Base-by-base conservation (phyloP, 2,797 vertebrate genomes). In the Morelia viridis region DNA sequence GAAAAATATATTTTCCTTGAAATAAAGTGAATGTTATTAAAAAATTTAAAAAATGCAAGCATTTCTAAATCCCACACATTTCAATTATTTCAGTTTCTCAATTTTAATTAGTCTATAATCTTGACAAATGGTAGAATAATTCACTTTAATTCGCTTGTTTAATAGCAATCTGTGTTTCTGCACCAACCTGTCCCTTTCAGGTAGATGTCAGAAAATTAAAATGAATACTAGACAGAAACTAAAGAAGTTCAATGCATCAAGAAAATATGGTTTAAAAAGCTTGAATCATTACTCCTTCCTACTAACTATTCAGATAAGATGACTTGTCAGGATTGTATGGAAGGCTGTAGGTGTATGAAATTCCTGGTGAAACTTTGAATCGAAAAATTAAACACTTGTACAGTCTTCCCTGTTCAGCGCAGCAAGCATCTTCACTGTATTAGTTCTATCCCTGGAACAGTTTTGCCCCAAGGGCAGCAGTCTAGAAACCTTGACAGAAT, bases 401-500 rank as follows among this genome's bases (percentile, higher is more conserved):
- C 2, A 62, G 64, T 86, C 64, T 80, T 80, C 71, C 24, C 35
- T 24, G 35, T 24, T 80, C 35, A 80, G 41, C 24, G 19, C 71
- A 80, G 3, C 31, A 80, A 80, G 19, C n/a, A 62, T 61, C 53
- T 76, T 86, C 24, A 87, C 83, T 60, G 11, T 41, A 0, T 35
- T 84, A 61, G 58, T 61, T 87, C 71, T 60, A 12, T 35, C 76
- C n/a, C 86, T 68, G 58, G 53, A 87, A 56, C 50, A 58, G 22
- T 91, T 62, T 85, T 85, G 53, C 71, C 56, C 61, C 61, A 71
- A 91, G 53, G 26, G 11, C 41, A n/a, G n/a, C n/a, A 15, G 41
- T 92, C 41, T 61, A 56, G 35, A 71, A 86, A 91, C 57, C 57
- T 28, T 91, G 83, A 71, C 24, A 50, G 41, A 91, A 68, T 76